A percentile compares a stretch with the other conserved stretches of the same genome.
Evolutionary conservation across 2,888 invertebrate genomes (phyloP).

Genomic region (Orchesella flavescens): DNA sequence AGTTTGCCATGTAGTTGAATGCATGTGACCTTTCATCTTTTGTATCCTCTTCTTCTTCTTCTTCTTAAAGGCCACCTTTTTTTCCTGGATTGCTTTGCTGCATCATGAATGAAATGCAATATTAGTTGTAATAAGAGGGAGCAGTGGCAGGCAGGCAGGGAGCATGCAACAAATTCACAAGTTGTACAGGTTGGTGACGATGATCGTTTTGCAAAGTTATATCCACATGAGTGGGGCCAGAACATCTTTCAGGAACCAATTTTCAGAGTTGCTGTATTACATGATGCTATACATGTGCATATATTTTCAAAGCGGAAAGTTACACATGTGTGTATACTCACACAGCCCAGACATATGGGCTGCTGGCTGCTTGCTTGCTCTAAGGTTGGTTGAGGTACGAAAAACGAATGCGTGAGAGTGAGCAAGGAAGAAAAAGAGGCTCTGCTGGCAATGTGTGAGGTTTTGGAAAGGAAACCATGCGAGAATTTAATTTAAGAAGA

Average conservation of each 20-base stretch:
- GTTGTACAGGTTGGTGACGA: conserved; percentile 21
- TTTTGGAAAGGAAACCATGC: conserved; percentile 65
- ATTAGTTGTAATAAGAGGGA: not conserved
- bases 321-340: not conserved
- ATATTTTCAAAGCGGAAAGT: not conserved
- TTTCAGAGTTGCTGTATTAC: conserved; percentile 43
- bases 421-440: conserved; percentile 18
- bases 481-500: conserved; percentile 65
- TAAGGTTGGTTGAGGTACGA: not conserved
- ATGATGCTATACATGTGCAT: conserved; percentile 1
- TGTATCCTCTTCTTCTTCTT: conserved; percentile 34
- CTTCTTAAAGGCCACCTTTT: conserved; percentile 51
- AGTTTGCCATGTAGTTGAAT: conserved; percentile 26
- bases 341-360: not conserved
- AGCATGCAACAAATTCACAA: conserved; percentile 44
- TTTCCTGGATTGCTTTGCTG: conserved; percentile 30
- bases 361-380: not conserved
- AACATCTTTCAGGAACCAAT: conserved; percentile 55
- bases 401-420: conserved; percentile 21
- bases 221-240: not conserved
- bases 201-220: conserved; percentile 4
- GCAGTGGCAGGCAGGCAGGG: not conserved
- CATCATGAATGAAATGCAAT: conserved; percentile 41
- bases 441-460: conserved; percentile 59
- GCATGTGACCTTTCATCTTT: conserved; percentile 52